A percentile compares a stretch with the other conserved stretches of the same genome.
phyloP scores from a whole-genome alignment of 2,113 vertebrate genomes.

The Alligator sinensis region DNA sequence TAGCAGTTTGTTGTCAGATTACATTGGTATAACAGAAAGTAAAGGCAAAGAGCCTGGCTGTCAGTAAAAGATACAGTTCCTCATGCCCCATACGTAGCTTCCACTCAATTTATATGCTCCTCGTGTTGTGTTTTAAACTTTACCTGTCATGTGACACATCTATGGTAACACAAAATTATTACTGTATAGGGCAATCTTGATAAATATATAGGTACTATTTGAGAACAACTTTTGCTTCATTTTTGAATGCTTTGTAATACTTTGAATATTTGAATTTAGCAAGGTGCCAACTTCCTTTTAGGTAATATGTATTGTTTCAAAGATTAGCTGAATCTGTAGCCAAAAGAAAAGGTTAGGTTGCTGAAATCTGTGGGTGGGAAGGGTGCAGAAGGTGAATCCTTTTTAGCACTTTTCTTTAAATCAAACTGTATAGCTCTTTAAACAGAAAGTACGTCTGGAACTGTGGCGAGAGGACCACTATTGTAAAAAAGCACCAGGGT shows the following conservation, averaged over 20 bases:
- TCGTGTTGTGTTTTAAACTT: background rate
- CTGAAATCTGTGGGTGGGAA: background rate
- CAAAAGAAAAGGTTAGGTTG: background rate
- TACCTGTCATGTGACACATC: background rate
- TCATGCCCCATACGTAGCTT: background rate
- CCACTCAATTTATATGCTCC: background rate
- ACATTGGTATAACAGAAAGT: background rate
- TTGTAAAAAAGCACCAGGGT: background rate
- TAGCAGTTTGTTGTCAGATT: background rate
- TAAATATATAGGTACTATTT: background rate
- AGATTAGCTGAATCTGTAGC: background rate
- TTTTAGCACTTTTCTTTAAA: background rate
- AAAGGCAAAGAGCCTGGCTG: background rate
- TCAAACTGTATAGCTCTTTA: background rate
- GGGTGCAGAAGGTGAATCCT: background rate
- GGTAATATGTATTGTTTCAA: background rate
- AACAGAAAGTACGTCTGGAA: background rate
- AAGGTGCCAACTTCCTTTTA: background rate
- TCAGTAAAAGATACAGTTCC: background rate
- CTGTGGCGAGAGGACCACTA: background rate
- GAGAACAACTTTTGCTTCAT: background rate
- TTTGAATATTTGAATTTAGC: background rate
- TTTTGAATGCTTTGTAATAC: background rate
- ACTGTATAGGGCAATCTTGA: background rate
- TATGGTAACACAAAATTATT: background rate